Conservation (phyloP, 2,888 invertebrate genomes). For the Tigriopus californicus region DNA sequence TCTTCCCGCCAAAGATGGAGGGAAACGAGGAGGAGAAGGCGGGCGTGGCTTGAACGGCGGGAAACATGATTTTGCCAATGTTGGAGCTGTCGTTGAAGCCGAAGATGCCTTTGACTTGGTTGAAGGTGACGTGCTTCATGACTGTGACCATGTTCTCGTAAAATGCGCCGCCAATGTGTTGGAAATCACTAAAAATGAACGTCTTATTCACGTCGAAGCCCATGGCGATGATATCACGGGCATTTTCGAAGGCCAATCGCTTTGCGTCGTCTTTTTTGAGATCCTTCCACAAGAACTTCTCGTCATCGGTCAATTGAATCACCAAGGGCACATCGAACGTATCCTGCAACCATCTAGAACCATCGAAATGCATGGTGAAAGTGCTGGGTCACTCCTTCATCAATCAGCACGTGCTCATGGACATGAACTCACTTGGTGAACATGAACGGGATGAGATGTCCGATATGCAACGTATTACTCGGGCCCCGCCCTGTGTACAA, state of each 20-base stretch:
- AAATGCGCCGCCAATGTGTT: slow-evolving; percentile 72
- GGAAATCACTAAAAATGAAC: slow-evolving; percentile 86
- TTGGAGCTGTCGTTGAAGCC: slow-evolving; percentile 90
- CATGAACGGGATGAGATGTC: slow-evolving; percentile 90
- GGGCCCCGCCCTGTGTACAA: slow-evolving; percentile 94
- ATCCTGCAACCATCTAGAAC: slow-evolving; percentile 33
- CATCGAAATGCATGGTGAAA: too few species aligned
- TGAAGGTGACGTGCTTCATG: slow-evolving; percentile 86
- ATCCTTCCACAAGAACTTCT: slow-evolving; percentile 93
- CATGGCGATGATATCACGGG: slow-evolving; percentile 91
- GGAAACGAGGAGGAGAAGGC: slow-evolving; percentile 77
- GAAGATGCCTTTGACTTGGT: slow-evolving; percentile 94
- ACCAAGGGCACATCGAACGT: slow-evolving; percentile 86
- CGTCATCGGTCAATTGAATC: slow-evolving; percentile 94
- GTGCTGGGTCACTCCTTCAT: too few species aligned
- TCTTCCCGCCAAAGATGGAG: slow-evolving; percentile 60
- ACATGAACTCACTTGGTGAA: slow-evolving; percentile 57
- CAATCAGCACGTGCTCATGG: too few species aligned
- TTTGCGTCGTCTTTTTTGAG: slow-evolving; percentile 69
- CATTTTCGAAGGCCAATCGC: slow-evolving; percentile 66
- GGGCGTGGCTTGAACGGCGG: slow-evolving; percentile 88
- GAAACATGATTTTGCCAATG: slow-evolving; percentile 92
- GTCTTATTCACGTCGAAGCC: slow-evolving; percentile 87
- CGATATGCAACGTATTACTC: slow-evolving; percentile 85
- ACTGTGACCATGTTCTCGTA: slow-evolving; percentile 79